Conservation (phyloP, 1,140 invertebrate species). For the Neotoxoptera formosana region DNA sequence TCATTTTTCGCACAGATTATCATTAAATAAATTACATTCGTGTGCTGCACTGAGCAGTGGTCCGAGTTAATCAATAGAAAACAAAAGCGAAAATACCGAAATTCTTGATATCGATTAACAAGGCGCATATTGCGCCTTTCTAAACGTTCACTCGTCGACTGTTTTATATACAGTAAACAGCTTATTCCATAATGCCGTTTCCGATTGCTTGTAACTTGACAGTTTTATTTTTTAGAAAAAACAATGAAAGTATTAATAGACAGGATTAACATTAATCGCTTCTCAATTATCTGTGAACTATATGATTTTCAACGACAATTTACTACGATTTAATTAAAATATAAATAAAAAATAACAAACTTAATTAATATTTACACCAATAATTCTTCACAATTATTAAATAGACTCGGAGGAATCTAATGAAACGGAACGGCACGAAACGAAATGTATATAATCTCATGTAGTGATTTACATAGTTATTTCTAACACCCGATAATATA, state of each 20-base stretch:
- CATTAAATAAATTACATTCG: background rate
- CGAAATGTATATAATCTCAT: background rate
- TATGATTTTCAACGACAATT: background rate
- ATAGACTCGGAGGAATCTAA: background rate
- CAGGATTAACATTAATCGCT: background rate
- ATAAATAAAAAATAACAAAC: background rate
- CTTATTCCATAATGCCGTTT: background rate
- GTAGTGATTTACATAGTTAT: background rate
- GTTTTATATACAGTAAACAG: background rate
- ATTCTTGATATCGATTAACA: background rate
- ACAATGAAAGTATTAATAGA: background rate
- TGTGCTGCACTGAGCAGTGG: background rate
- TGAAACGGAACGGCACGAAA: background rate
- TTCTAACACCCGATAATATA: background rate
- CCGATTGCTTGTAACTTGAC: background rate
- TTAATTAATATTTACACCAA: no score
- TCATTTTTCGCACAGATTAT: background rate
- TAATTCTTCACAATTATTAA: background rate
- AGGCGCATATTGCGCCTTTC: background rate
- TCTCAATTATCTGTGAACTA: background rate
- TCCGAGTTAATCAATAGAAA: background rate
- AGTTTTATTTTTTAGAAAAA: background rate
- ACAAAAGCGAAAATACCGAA: background rate
- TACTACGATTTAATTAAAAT: background rate
- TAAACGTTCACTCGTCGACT: background rate